Evolutionary conservation across 2,888 invertebrate species (phyloP), one percentile per base, ranked within the genome.

Genomic region (Perizoma flavofasciatum): DNA sequence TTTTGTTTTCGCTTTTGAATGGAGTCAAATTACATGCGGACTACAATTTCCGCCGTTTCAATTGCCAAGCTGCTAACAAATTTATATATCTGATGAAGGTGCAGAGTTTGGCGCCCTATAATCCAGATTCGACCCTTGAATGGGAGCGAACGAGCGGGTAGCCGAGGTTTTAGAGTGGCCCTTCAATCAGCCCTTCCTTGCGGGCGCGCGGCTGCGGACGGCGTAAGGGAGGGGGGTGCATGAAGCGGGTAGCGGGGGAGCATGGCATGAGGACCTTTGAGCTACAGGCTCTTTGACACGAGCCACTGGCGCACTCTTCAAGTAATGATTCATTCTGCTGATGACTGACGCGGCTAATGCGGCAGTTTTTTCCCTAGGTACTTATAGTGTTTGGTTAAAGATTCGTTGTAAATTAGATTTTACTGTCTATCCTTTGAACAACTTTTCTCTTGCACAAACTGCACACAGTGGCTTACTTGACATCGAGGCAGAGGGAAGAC

Each of bases 251-350:
- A 22, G 72, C 71, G 65, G 72, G 67, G 67, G 67, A 72, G 66
- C 58, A 54, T 65, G 71, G 69, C 80, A 87, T 76, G 88, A 88
- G 90, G 86, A 88, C 89, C 85, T 89, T 89, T 88, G 88, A 89
- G 89, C 89, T 88, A 79, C 85, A 85, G 81, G 84, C 90, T 88
- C 90, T 91, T 92, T 90, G 90, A 90, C 90, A 89, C 91, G 88
- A 89, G 88, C 89, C 88, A 89, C 90, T 89, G 88, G 82, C 88
- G 89, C 83, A 86, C 91, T 90, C 91, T 91, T 91, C 90, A 92
- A 91, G 89, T 92, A 92, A 92, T 91, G 91, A 91, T 91, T 90
- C 90, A 91, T 90, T 91, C 90, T 89, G 82, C 88, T 89, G 91
- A 89, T 89, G 89, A 90, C 85, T 89, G 88, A 88, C 89, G 85